A percentile compares a stretch with the other conserved stretches of the same genome.
Conservation (phyloP, 2,797 vertebrate genomes). For the Halcyon badia region DNA sequence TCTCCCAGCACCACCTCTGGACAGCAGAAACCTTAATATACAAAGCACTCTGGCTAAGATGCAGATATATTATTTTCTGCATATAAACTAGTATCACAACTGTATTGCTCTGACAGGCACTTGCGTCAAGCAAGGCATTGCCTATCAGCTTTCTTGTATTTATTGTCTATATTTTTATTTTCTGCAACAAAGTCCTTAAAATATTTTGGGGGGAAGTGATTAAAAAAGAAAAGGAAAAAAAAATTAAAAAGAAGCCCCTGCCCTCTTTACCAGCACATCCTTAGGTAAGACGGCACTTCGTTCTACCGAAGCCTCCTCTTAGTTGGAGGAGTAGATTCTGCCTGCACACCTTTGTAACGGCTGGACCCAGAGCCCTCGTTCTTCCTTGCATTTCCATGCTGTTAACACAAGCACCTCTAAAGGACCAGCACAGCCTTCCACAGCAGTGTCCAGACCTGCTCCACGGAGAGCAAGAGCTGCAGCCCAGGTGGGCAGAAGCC, state of each 20-base stretch:
- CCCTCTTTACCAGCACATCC: neutral
- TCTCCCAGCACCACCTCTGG: neutral
- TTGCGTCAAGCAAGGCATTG: neutral
- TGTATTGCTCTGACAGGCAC: neutral
- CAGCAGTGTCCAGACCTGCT: fast-evolving
- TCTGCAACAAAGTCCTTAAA: neutral
- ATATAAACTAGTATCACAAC: neutral
- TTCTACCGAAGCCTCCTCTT: neutral
- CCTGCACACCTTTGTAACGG: neutral
- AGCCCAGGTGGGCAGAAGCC: neutral
- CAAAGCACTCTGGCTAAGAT: neutral
- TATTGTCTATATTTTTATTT: neutral
- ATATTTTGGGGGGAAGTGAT: neutral
- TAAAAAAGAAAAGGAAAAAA: neutral
- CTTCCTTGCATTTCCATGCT: neutral
- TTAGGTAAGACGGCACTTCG: neutral
- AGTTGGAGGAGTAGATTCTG: neutral
- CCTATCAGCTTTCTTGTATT: neutral
- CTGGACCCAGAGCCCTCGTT: neutral
- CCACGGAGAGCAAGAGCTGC: neutral
- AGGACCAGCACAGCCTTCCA: neutral
- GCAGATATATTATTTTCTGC: neutral
- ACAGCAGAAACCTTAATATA: neutral
- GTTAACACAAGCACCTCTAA: fast-evolving
- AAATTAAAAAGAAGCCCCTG: neutral